A percentile compares a stretch with the other conserved stretches of the same genome.
Conservation (phyloP, 2,113 vertebrate genomes). For the Odontophorus gujanensis region DNA sequence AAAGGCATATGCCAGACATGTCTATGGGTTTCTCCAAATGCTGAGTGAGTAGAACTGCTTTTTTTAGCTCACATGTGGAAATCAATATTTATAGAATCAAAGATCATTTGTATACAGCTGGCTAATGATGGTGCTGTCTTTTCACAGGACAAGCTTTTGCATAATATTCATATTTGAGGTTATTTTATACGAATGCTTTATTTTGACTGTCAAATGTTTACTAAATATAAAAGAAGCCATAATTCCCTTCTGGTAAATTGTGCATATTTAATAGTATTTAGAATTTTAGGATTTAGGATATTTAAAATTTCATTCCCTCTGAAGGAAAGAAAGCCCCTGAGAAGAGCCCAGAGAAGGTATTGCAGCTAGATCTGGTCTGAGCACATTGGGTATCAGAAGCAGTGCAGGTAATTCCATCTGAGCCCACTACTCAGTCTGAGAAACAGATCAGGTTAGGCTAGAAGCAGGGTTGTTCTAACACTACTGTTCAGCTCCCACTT, state of each 20-base stretch:
- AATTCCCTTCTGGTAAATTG: background rate
- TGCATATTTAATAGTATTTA: background rate
- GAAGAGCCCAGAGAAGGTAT: background rate
- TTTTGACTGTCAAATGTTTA: background rate
- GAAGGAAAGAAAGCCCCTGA: background rate
- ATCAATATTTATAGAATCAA: constrained; percentile 36
- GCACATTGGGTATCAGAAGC: background rate
- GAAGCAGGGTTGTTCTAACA: background rate
- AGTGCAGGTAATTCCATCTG: background rate
- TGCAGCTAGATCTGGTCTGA: background rate
- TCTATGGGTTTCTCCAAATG: constrained; percentile 7
- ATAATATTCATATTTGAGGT: background rate
- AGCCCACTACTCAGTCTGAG: background rate
- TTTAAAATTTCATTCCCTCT: background rate
- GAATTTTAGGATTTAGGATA: background rate
- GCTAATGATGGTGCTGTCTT: constrained; percentile 42
- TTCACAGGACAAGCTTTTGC: background rate
- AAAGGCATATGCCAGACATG: background rate
- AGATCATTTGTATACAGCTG: constrained; percentile 33
- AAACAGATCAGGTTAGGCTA: background rate
- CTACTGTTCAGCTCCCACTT: background rate
- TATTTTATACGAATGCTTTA: constrained; percentile 11
- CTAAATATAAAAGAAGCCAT: constrained; percentile 26
- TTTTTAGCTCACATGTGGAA: constrained; percentile 5
- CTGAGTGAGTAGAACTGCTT: constrained; percentile 5